phyloP scores from a whole-genome alignment of 2,797 vertebrate genomes.

The Natrix natrix region DNA sequence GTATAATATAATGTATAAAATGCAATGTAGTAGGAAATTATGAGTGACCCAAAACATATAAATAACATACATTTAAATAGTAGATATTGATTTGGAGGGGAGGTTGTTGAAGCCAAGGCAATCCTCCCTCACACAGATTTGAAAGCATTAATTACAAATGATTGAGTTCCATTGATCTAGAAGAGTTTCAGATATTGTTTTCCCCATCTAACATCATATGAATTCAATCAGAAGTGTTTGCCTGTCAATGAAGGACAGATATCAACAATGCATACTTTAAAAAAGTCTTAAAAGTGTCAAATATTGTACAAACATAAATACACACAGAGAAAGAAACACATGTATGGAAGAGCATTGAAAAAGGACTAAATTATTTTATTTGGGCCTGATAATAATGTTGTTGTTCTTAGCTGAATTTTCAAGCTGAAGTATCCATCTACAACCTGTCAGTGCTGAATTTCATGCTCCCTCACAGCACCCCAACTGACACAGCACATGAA shows the following conservation, averaged over 20 bases:
- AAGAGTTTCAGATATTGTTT: neutral
- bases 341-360: constrained; percentile 14
- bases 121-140: neutral
- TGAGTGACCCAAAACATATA: neutral
- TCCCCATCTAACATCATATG: neutral
- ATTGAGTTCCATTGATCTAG: neutral
- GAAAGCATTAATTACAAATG: neutral
- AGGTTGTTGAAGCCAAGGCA: neutral
- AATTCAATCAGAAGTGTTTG: constrained; percentile 5
- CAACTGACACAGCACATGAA: neutral
- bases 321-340: neutral
- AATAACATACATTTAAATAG: neutral
- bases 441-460: neutral
- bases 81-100: neutral
- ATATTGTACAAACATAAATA: neutral
- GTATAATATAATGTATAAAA: neutral
- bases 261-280: neutral
- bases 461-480: neutral
- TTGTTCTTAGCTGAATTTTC: neutral
- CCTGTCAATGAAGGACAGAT: constrained; percentile 6
- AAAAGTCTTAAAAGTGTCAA: constrained; percentile 6
- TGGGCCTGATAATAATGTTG: neutral
- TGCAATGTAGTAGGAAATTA: neutral
- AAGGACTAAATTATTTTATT: neutral
- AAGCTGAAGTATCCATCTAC: constrained; percentile 2